Base-by-base conservation (phyloP, 2,888 invertebrate genomes). In the Polydrusus tereticollis region DNA sequence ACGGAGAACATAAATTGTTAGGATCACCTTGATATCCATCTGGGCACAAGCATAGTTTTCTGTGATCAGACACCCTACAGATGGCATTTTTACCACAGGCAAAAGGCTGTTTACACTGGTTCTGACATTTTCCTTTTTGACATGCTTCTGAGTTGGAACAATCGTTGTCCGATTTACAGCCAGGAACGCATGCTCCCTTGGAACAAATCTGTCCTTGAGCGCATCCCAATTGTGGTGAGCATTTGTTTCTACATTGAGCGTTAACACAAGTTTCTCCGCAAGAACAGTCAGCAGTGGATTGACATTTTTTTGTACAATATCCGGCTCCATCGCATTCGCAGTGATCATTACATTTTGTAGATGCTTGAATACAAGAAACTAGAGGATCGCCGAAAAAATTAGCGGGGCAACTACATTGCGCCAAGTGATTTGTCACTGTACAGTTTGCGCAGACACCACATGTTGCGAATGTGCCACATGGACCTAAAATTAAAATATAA, bases 391-490 rank as follows among this genome's bases (percentile, higher is more conserved):
- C 96, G 38, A 93, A 88, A 79, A 92, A 94, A 81, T 93, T 92
- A 58, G 89, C 87, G 1, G 94, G 92, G 79, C 97, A 97, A 81
- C 92, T 94, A 82, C 97, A 97, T 81, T 94, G 94, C 0, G 93
- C 92, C 26, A 93, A 91, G 82, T 96, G 96, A 83, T 94, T 94
- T 65, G 92, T 88, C 2, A 95, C 95, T 80, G 90, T 88, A 80
- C 96, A 96, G 62, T 91, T 89, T 16, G 96, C 94, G 83, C 96
- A 96, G 55, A 91, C 89, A 55, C 96, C 96, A 83, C 96, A 96
- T 62, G 91, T 89, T 62, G 89, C 89, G 10, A 88, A 89, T 66
- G 89, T 89, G 77, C 90, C 89, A 80, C 96, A 96, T 7, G 96
- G 95, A 88, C 93, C 93, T 92, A 81, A 63, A 84, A 75, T 29